These are phyloP conservation scores for Myxocyprinus asiaticus DNA, from an alignment of 2,113 vertebrate species.

Conservation along the genomic window DNA sequence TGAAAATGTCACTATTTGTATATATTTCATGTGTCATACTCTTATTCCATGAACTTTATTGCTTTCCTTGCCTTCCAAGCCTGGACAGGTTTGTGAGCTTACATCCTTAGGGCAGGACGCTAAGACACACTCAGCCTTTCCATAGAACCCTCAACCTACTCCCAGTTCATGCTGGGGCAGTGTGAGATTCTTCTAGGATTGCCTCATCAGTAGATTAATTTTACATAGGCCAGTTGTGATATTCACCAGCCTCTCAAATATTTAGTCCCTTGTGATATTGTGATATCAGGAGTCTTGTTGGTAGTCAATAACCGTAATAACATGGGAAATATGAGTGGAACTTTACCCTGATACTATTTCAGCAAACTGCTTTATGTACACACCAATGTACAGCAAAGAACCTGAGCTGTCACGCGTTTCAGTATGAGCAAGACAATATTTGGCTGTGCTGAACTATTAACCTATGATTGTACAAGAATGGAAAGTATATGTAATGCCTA, in stretches of 20 bases:
- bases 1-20: not conserved
- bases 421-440: constrained; percentile 30
- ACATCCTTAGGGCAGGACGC: constrained; percentile 33
- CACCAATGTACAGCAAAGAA: constrained; percentile 18
- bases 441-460: constrained; percentile 9
- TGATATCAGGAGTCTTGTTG: not conserved
- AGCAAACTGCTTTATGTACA: constrained; percentile 33
- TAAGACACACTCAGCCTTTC: not conserved
- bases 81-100: constrained; percentile 37
- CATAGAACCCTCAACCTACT: constrained; percentile 17
- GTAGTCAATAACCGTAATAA: constrained; percentile 21
- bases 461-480: not conserved
- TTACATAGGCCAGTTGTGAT: not conserved
- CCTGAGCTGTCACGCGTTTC: constrained; percentile 15
- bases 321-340: constrained; percentile 30
- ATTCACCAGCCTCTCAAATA: not conserved
- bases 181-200: constrained; percentile 40
- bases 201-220: constrained; percentile 26
- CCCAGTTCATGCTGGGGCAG: constrained; percentile 40
- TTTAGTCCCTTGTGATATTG: constrained; percentile 1
- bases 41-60: constrained; percentile 25
- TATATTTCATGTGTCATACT: constrained; percentile 12
- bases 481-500: not conserved
- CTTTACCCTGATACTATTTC: constrained; percentile 34
- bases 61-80: constrained; percentile 37